phyloP scores from a whole-genome alignment of 2,888 invertebrate species.

The Apamea epomidion region DNA sequence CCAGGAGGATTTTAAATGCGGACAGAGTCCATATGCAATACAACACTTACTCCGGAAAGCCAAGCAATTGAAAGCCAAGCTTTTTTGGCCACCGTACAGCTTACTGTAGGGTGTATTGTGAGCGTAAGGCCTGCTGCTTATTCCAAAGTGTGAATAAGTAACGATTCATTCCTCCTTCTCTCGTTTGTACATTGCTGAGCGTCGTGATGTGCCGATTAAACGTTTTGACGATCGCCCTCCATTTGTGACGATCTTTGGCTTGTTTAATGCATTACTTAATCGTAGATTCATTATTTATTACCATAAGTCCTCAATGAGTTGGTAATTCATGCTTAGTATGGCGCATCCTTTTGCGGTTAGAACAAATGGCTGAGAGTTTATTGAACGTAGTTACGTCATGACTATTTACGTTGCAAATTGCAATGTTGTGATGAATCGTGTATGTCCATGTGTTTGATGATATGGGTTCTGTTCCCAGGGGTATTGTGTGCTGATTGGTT shows the following conservation, averaged over 20 bases:
- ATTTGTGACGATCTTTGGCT: not conserved
- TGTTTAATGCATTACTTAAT: not conserved
- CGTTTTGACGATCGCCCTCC: not conserved
- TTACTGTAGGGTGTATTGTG: not conserved
- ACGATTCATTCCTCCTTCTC: not conserved
- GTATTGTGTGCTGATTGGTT: slow-evolving; percentile 20
- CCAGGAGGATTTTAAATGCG: too few species aligned
- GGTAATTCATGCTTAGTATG: slow-evolving; percentile 44
- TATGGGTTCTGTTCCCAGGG: slow-evolving; percentile 18
- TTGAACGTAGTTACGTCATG: slow-evolving; percentile 57
- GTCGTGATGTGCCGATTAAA: not conserved
- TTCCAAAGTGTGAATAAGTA: not conserved
- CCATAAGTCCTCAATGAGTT: slow-evolving; percentile 34
- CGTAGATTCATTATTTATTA: not conserved
- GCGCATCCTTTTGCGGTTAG: slow-evolving; percentile 53
- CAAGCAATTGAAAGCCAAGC: not conserved
- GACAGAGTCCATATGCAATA: not conserved
- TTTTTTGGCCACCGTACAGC: too few species aligned
- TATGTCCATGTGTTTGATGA: slow-evolving; percentile 14
- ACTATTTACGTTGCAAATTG: slow-evolving; percentile 46
- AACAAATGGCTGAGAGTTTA: slow-evolving; percentile 50
- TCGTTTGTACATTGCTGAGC: not conserved
- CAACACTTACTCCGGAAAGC: not conserved
- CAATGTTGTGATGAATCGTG: slow-evolving; percentile 26
- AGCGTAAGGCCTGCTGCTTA: not conserved